Conservation (phyloP, 2,797 vertebrate species). For the Linurgus olivaceus region DNA sequence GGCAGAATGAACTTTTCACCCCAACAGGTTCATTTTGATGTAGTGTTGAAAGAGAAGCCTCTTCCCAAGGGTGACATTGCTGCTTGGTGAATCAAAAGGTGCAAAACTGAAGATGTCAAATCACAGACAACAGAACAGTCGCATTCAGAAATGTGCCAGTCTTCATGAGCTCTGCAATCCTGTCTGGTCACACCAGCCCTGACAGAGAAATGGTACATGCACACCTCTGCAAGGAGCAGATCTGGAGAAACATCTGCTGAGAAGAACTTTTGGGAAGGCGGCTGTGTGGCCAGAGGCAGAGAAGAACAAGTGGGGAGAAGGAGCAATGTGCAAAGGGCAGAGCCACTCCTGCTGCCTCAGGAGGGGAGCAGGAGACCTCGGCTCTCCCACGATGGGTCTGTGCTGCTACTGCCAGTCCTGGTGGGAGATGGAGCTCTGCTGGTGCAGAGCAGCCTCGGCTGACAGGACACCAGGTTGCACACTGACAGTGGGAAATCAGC, state of each 20-base stretch:
- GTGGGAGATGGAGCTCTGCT: not conserved
- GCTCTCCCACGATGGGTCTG: fast-evolving
- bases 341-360: not conserved
- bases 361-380: not conserved
- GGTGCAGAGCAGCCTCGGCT: not conserved
- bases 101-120: not conserved
- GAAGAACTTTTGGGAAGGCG: not conserved
- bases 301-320: not conserved
- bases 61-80: not conserved
- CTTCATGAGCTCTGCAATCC: not conserved
- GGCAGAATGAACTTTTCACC: not conserved
- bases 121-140: not conserved
- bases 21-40: not conserved
- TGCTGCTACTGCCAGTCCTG: not conserved
- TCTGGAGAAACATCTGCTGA: not conserved
- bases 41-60: not conserved
- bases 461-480: fast-evolving
- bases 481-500: fast-evolving
- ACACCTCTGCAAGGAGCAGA: not conserved
- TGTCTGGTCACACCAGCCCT: fast-evolving
- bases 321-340: not conserved
- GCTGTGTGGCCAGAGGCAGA: not conserved
- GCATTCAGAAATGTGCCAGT: not conserved
- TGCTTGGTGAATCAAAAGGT: not conserved
- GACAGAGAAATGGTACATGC: not conserved